phyloP scores from a whole-genome alignment of 2,113 vertebrate species.

The Vanacampus margaritifer region DNA sequence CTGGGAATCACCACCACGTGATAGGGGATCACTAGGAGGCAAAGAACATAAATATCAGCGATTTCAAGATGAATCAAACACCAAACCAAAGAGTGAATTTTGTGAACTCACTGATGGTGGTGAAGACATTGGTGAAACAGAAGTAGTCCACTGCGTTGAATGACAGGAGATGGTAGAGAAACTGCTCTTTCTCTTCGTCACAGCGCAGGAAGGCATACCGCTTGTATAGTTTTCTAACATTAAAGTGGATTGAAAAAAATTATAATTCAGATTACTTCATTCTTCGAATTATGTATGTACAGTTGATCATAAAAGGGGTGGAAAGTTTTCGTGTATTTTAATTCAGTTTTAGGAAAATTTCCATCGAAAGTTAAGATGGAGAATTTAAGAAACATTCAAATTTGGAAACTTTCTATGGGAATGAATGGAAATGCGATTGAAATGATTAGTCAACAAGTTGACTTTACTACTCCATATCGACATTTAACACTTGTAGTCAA shows the following conservation, averaged over 20 bases:
- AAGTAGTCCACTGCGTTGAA: constrained; percentile 99
- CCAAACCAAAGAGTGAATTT: neutral
- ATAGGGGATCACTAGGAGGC: constrained; percentile 90
- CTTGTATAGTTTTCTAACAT: constrained; percentile 92
- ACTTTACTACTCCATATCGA: neutral
- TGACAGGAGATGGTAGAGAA: constrained; percentile 96
- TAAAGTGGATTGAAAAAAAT: constrained; percentile 17
- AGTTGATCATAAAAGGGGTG: too few relatives aligned
- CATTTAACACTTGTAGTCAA: neutral
- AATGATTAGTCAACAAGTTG: too few relatives aligned
- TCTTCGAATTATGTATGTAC: too few relatives aligned
- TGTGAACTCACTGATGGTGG: constrained; percentile 88
- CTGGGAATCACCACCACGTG: constrained; percentile 92
- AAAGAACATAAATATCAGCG: constrained; percentile 6
- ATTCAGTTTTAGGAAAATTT: too few relatives aligned
- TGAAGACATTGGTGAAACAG: constrained; percentile 98
- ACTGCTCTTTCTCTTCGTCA: constrained; percentile 98
- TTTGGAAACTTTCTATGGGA: too few relatives aligned
- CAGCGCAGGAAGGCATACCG: constrained; percentile 97
- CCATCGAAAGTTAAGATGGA: too few relatives aligned
- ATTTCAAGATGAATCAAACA: neutral
- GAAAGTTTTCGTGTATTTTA: too few relatives aligned
- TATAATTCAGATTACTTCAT: neutral
- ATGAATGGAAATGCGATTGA: too few relatives aligned
- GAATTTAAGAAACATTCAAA: too few relatives aligned